Base-by-base conservation (phyloP, 2,888 invertebrate genomes). In the Eugnorisma glareosa region DNA sequence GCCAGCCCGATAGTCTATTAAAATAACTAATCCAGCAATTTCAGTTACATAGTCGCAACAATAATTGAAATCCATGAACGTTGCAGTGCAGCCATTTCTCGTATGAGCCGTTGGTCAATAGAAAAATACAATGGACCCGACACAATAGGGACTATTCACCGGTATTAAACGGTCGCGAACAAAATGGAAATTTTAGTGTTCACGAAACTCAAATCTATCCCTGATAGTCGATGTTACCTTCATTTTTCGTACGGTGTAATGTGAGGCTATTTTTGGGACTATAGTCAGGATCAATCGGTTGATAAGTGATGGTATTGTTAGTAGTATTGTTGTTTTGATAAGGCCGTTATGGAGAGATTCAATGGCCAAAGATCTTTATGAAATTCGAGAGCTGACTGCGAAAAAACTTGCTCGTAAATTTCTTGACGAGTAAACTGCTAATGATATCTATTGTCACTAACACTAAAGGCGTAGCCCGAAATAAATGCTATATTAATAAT, bases 181-280 rank as follows among this genome's bases (percentile, higher is more conserved):
- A 91, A 92, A 95, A 96, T 96, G 95, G 96, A 95, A 95, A 96
- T 95, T 96, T 95, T 92, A 94, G 91, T 91, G 93, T 91, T 89
- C 91, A 89, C 89, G 92, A 90, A 93, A 93, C 92, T 94, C 89
- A 91, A 90, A 93, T 93, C 92, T 94, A 93, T 93, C 91, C 91
- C 88, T 89, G 88, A 87, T 86, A 88, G 90, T 87, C 89, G 88
- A 87, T 85, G 88, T 90, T 88, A 90, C 84, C 89, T 90, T 51
- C 89, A 91, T 91, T 94, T 93, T 91, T 72, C 74, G 81, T 43
- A 72, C 77, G 18, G 72, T 81, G 51, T 86, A 88, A 89, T 84
- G 73, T 67, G 72, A 70, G 11, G 79, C 73, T 40, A 77, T 77
- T 79, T 77, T 43, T 61, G 48, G 31, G 48, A n/a, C 31, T 57